A percentile compares a stretch with the other conserved stretches of the same genome.
These are phyloP conservation scores for Proisotoma minuta DNA, from an alignment of 2,888 invertebrate genomes.

Conservation along the genomic window DNA sequence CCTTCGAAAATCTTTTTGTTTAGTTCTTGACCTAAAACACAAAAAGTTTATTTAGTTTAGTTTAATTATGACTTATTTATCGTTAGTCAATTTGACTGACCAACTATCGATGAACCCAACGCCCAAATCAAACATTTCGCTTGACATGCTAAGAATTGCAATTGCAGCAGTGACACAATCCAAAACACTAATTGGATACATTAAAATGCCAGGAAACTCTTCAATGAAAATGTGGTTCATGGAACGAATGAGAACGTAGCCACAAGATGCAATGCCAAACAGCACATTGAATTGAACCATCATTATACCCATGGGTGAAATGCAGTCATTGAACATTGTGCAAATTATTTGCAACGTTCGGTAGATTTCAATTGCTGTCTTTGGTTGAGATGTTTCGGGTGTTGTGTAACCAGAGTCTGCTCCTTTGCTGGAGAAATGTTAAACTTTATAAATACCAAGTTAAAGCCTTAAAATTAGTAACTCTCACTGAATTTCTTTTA, in stretches of 20 bases:
- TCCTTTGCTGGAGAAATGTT: not conserved
- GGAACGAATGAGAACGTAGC: slow-evolving; percentile 22
- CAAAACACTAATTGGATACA: slow-evolving; percentile 21
- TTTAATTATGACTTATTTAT: too few relatives aligned
- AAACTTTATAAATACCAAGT: not conserved
- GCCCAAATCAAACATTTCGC: slow-evolving; percentile 26
- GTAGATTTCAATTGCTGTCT: slow-evolving; percentile 12
- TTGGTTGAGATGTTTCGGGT: not conserved
- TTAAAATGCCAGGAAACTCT: slow-evolving; percentile 30
- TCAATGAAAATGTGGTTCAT: slow-evolving; percentile 23
- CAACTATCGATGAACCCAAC: slow-evolving; percentile 31
- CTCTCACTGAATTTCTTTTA: slow-evolving; percentile 32
- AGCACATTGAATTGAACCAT: not conserved
- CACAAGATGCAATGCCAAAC: slow-evolving; percentile 14
- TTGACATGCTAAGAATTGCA: slow-evolving; percentile 22
- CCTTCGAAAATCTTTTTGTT: slow-evolving; percentile 26
- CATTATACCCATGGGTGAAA: slow-evolving; percentile 13
- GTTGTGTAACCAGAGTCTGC: slow-evolving; percentile 17
- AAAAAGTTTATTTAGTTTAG: too few relatives aligned
- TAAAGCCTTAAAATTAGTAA: not conserved
- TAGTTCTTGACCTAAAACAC: too few relatives aligned
- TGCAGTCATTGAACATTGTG: slow-evolving; percentile 15
- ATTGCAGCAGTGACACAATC: slow-evolving; percentile 24
- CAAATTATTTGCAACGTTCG: slow-evolving; percentile 12
- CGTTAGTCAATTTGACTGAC: too few relatives aligned